A percentile compares a stretch with the other conserved stretches of the same genome.
These are phyloP conservation scores for Chloroclysta siterata DNA, from an alignment of 2,888 invertebrate genomes.

Conservation along the genomic window DNA sequence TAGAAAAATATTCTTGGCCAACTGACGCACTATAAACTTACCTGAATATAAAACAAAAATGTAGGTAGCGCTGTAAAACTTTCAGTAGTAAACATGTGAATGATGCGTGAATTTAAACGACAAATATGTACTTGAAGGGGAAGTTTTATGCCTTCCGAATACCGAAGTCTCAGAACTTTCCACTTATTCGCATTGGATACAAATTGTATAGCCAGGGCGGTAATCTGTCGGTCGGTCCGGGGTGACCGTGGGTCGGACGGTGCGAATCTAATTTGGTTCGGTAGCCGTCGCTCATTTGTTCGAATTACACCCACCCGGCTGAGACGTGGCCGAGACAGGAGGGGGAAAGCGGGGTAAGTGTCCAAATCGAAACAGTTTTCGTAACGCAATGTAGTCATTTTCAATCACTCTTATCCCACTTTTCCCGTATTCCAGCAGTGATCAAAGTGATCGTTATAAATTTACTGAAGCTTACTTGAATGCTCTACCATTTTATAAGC, in stretches of 20 bases:
- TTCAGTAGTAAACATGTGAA: neutral
- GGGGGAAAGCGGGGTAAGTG: slow-evolving; percentile 27
- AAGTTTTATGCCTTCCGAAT: neutral
- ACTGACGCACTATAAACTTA: too few species aligned
- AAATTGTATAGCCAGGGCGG: slow-evolving; percentile 56
- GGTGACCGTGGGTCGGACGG: slow-evolving; percentile 46
- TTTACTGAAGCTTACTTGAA: too few species aligned
- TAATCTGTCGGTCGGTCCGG: slow-evolving; percentile 61
- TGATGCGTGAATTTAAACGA: neutral
- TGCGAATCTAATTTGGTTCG: slow-evolving; percentile 88
- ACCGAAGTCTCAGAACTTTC: slow-evolving; percentile 24
- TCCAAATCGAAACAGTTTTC: slow-evolving; percentile 36
- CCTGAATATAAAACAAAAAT: too few species aligned
- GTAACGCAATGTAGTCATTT: slow-evolving; percentile 15
- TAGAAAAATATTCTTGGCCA: too few species aligned
- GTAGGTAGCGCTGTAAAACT: neutral
- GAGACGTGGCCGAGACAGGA: slow-evolving; percentile 49
- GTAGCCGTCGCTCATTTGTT: slow-evolving; percentile 87
- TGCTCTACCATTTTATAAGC: too few species aligned
- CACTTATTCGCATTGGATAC: slow-evolving; percentile 47
- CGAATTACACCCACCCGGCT: slow-evolving; percentile 59
- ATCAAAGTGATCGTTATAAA: too few species aligned
- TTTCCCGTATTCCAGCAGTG: neutral
- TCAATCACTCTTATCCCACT: neutral
- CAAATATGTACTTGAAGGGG: neutral